Base-by-base conservation (phyloP, 2,113 vertebrate genomes). In the Oncorhynchus tshawytscha region DNA sequence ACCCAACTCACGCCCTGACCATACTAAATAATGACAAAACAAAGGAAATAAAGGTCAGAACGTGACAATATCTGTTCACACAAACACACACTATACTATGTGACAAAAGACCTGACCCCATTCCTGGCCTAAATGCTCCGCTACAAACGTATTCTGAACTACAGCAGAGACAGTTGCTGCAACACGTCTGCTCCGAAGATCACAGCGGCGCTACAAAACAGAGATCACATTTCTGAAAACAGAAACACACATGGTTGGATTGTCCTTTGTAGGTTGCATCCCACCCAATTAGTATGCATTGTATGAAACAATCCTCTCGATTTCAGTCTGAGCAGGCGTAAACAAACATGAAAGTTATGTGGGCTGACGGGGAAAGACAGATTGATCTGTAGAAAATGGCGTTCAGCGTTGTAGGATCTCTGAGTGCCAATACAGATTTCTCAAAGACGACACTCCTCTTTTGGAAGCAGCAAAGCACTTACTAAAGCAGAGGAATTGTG, bases 361-460 rank as follows among this genome's bases (percentile, higher is more conserved):
- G 24, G 18, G 67, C 27, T 39, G 67, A 9, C 4, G 39, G 34
- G 9, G 20, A n/a, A 7, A 22, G 67, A 69, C 39, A 12, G 67
- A 22, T 13, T 24, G 20, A 70, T 70, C 34, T 45, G 20, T 27
- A 22, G 67, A 20, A 70, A 70, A 70, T 67, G 25, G 22, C 39
- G 39, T 45, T 45, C 39, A 45, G 39, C 2, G 9, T 45, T 45
- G 39, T 3, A 45, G 39, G 39, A 45, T 11, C 39, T 45, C 39
- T 45, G 39, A 45, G 65, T 31, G 24, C 2, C 11, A 66, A 18
- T 8, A 3, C 4, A 15, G 48, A 34, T 69, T 65, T 72, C 67
- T 82, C 39, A 76, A 70, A 73, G 65, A 64, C 67, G 22, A 60
- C 64, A 49, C 18, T 39, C 2, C 7, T 51, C 54, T 72, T 31